Conservation (phyloP, 2,797 vertebrate species). For the Ceyx erithaca region DNA sequence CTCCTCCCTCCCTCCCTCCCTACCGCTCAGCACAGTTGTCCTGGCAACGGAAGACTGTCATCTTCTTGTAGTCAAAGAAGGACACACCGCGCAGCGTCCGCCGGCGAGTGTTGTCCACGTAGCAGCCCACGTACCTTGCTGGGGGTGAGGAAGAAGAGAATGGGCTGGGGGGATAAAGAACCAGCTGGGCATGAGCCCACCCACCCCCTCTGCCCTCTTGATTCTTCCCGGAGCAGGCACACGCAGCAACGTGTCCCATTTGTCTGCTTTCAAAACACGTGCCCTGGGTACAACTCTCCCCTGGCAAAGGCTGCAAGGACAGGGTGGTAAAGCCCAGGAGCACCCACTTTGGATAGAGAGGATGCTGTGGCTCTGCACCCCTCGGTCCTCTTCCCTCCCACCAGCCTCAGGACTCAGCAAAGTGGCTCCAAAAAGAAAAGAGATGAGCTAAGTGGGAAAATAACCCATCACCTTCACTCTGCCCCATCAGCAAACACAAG, state of each 20-base stretch:
- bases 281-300: rapidly evolving
- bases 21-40: slow-evolving; percentile 99
- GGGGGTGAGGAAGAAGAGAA: not conserved
- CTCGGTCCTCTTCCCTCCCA: not conserved
- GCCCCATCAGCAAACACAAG: not conserved
- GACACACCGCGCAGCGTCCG: slow-evolving; percentile 92
- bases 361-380: not conserved
- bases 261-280: rapidly evolving
- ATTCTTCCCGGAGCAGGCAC: not conserved
- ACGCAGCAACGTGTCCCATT: rapidly evolving
- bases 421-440: not conserved
- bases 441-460: not conserved
- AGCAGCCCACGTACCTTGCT: slow-evolving; percentile 96
- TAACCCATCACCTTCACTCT: not conserved
- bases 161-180: not conserved
- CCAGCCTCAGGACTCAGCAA: not conserved
- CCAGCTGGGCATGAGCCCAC: not conserved
- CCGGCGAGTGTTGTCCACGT: slow-evolving; percentile 88
- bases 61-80: slow-evolving; percentile 99
- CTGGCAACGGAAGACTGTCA: slow-evolving; percentile 98
- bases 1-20: not conserved
- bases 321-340: not conserved
- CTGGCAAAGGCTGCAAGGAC: not conserved
- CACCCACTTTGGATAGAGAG: rapidly evolving
- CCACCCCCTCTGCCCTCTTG: not conserved